Evolutionary conservation across 2,797 vertebrate genomes (phyloP).

Genomic region (Sebastes paucispinis): DNA sequence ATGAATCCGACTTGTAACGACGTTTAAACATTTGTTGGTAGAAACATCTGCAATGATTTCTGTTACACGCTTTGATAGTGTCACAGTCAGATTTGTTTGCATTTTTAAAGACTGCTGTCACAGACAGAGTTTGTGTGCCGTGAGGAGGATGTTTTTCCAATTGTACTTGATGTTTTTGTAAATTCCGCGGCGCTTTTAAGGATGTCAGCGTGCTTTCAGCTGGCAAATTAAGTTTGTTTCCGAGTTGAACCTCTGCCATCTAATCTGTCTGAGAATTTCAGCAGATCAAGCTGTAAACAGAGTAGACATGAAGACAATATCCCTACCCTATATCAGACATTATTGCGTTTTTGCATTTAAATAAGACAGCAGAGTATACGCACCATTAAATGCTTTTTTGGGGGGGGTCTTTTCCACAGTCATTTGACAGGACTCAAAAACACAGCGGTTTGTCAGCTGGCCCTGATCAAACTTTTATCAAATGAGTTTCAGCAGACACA

Average conservation of each 20-base stretch:
- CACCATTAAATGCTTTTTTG: neutral
- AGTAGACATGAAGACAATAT: neutral
- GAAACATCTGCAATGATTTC: slow-evolving; percentile 21
- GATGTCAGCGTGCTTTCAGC: slow-evolving; percentile 22
- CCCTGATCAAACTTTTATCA: slow-evolving; percentile 5
- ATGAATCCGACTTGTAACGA: neutral
- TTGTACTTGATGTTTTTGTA: slow-evolving; percentile 7
- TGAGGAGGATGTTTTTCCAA: neutral
- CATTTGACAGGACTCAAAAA: slow-evolving; percentile 9
- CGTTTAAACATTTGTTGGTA: slow-evolving; percentile 16
- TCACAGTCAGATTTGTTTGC: slow-evolving; percentile 15
- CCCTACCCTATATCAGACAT: neutral
- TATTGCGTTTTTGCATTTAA: neutral
- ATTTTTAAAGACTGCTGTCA: slow-evolving; percentile 27
- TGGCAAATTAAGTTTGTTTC: slow-evolving; percentile 32
- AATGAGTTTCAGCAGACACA: slow-evolving; percentile 1
- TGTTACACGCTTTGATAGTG: neutral
- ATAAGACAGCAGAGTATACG: neutral
- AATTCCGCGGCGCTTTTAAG: slow-evolving; percentile 1
- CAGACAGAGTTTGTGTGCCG: neutral
- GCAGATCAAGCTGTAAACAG: neutral
- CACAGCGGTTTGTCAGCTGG: neutral
- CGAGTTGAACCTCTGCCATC: neutral
- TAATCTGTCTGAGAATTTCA: slow-evolving; percentile 2
- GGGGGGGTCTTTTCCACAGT: neutral